A percentile compares a stretch with the other conserved stretches of the same genome.
phyloP scores from a whole-genome alignment of 2,888 invertebrate genomes.

The Chydorus sphaericus region DNA sequence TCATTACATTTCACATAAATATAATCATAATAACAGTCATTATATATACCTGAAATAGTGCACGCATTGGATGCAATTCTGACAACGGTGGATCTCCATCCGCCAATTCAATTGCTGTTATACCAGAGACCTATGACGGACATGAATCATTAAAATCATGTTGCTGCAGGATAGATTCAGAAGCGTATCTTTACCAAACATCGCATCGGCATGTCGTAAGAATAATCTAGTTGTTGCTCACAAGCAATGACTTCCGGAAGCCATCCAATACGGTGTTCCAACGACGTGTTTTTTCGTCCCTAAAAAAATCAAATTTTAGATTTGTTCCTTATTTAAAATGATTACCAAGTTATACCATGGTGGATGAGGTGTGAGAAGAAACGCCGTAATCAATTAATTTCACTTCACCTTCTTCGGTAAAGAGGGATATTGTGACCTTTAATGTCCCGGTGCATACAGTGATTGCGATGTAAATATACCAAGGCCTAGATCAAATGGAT shows the following conservation, averaged over 20 bases:
- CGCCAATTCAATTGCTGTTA: constrained; percentile 63
- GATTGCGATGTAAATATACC: constrained; percentile 55
- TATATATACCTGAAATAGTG: constrained; percentile 47
- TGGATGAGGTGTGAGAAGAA: constrained; percentile 55
- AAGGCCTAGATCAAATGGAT: constrained; percentile 44
- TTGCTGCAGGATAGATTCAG: neutral
- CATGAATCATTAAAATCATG: neutral
- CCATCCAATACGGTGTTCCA: constrained; percentile 62
- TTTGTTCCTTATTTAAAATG: neutral
- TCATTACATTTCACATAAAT: too few relatives aligned
- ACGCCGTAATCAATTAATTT: constrained; percentile 75
- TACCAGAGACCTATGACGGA: too few relatives aligned
- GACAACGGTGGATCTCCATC: constrained; percentile 61
- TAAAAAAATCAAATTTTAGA: neutral
- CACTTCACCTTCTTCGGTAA: too few relatives aligned
- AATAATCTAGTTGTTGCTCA: constrained; percentile 63
- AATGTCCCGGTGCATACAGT: constrained; percentile 69
- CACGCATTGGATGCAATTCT: constrained; percentile 64
- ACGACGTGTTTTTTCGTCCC: neutral
- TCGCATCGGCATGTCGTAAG: constrained; percentile 66
- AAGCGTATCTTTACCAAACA: constrained; percentile 43
- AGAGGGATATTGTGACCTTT: constrained; percentile 74
- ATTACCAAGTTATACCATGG: constrained; percentile 35
- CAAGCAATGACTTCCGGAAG: constrained; percentile 69
- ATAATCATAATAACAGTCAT: neutral